Conservation (phyloP, 2,797 vertebrate species). For the Artibeus jamaicensis region DNA sequence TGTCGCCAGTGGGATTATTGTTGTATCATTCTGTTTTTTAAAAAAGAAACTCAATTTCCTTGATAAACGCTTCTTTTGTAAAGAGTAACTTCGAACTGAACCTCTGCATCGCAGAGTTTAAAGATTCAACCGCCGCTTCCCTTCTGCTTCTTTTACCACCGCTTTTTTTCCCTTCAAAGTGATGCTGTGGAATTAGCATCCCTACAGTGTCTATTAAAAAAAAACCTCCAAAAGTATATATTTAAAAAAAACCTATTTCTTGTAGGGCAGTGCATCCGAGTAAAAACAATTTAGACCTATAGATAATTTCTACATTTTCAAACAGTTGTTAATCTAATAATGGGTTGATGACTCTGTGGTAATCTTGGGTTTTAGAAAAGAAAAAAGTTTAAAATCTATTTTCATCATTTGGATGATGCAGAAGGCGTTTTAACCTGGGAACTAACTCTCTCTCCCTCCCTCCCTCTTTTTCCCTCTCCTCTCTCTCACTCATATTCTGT, state of each 20-base stretch:
- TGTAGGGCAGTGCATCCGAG: background rate
- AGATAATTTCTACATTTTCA: conserved; percentile 59
- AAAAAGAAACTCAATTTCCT: conserved; percentile 22
- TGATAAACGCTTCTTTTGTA: background rate
- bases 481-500: background rate
- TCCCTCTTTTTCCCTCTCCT: background rate
- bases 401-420: background rate
- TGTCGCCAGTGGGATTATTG: background rate
- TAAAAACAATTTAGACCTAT: conserved; percentile 60
- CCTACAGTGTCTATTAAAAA: conserved; percentile 49
- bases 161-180: background rate
- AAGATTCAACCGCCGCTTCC: background rate
- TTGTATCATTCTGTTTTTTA: conserved; percentile 41
- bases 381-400: conserved; percentile 56
- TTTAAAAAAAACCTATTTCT: conserved; percentile 20
- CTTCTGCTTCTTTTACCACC: background rate
- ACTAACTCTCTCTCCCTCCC: background rate
- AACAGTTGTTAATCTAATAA: conserved; percentile 45
- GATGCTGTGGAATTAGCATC: background rate
- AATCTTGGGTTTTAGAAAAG: conserved; percentile 59
- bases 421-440: conserved; percentile 7
- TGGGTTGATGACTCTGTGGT: conserved; percentile 10
- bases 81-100: background rate
- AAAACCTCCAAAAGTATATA: conserved; percentile 37
- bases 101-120: background rate